A percentile compares a stretch with the other conserved stretches of the same genome.
phyloP scores from a whole-genome alignment of 1,140 invertebrate species.

The Drosophila obscura region DNA sequence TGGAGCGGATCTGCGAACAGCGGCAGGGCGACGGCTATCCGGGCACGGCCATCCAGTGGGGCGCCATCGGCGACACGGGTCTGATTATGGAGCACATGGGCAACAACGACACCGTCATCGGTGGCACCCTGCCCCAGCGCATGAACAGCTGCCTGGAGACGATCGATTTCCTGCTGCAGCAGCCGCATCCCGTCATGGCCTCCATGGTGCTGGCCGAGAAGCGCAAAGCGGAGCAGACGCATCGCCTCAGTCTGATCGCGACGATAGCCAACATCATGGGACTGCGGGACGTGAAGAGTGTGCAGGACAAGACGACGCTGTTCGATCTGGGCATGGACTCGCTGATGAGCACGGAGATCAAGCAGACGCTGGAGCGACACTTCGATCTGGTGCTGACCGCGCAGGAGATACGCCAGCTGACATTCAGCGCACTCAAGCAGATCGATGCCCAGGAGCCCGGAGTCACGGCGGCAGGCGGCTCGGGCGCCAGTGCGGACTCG shows the following conservation, averaged over 20 bases:
- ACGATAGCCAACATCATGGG: constrained; percentile 94
- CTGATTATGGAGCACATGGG: constrained; percentile 94
- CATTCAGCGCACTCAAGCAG: constrained; percentile 89
- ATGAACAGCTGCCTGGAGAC: constrained; percentile 93
- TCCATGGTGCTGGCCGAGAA: constrained; percentile 93
- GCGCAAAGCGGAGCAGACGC: constrained; percentile 85
- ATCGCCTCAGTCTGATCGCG: constrained; percentile 86
- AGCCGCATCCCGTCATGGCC: constrained; percentile 92
- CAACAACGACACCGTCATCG: constrained; percentile 93
- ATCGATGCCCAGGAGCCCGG: constrained; percentile 85
- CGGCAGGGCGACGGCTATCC: constrained; percentile 91
- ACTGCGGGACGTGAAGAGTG: constrained; percentile 90
- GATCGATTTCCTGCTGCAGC: constrained; percentile 94
- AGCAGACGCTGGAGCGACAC: constrained; percentile 96
- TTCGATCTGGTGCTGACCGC: constrained; percentile 94
- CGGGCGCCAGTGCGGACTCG: constrained; percentile 26
- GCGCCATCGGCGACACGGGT: constrained; percentile 98
- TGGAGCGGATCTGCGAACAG: constrained; percentile 96
- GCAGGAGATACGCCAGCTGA: constrained; percentile 93
- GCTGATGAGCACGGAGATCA: constrained; percentile 98
- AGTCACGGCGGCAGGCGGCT: neutral
- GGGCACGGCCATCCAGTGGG: constrained; percentile 97
- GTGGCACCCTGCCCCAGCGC: constrained; percentile 96
- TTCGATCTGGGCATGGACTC: constrained; percentile 98
- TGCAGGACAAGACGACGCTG: constrained; percentile 90